Evolutionary conservation across 2,797 vertebrate genomes (phyloP).

Genomic region (Micromesistius poutassou): DNA sequence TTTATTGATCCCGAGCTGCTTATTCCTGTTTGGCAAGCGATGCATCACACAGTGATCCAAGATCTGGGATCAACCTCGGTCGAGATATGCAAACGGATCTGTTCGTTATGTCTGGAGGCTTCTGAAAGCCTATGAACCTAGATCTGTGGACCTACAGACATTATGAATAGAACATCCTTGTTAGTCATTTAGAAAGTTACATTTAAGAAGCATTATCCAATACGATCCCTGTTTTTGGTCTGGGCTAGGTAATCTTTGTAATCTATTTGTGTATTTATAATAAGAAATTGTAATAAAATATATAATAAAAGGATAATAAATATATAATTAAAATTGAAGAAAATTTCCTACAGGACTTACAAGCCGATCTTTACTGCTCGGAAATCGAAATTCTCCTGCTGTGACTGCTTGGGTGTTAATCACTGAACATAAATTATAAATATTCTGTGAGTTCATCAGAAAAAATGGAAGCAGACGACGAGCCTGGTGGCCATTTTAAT

Average conservation of each 20-base stretch:
- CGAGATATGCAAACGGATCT: not conserved
- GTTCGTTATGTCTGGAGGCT: not conserved
- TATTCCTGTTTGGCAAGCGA: not conserved
- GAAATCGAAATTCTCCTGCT: not conserved
- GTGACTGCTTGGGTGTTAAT: not conserved
- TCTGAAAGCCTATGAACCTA: not conserved
- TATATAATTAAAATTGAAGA: not conserved
- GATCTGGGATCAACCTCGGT: not conserved
- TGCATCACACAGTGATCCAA: not conserved
- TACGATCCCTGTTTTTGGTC: not conserved
- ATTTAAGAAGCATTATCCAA: not conserved
- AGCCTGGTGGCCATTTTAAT: conserved; percentile 3
- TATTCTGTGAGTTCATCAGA: conserved; percentile 7
- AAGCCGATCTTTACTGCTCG: not conserved
- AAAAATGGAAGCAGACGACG: not conserved
- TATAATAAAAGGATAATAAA: not conserved
- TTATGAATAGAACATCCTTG: not conserved
- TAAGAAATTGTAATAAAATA: not conserved
- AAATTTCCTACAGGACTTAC: not conserved
- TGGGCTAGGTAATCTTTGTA: not conserved
- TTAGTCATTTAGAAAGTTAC: not conserved
- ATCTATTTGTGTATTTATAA: not conserved
- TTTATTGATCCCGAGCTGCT: not conserved
- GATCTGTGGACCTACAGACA: not conserved
- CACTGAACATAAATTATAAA: not conserved